phyloP scores from a whole-genome alignment of 2,797 vertebrate genomes.

The Rhinogobio ventralis region DNA sequence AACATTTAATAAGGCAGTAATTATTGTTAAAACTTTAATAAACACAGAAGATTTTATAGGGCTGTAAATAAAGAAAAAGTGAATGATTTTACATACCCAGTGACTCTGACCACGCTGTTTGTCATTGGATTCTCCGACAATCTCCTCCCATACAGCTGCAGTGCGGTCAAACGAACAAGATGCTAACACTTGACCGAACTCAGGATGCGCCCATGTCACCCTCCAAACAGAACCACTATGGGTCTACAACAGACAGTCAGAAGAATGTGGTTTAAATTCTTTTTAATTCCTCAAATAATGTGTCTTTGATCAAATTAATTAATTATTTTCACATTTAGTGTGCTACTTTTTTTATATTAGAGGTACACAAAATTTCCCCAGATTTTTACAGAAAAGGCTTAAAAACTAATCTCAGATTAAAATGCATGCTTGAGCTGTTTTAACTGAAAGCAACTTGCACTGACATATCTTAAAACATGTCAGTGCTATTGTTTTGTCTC shows the following conservation, averaged over 20 bases:
- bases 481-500: no score
- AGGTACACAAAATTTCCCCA: neutral
- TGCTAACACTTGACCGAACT: slow-evolving; percentile 96
- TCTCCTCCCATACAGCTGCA: slow-evolving; percentile 98
- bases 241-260: slow-evolving; percentile 75
- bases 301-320: neutral
- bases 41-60: no score
- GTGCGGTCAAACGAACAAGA: slow-evolving; percentile 97
- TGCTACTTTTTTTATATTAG: neutral
- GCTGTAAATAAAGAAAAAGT: neutral
- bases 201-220: slow-evolving; percentile 98
- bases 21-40: neutral
- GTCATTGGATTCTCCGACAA: slow-evolving; percentile 98
- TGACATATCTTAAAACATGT: neutral
- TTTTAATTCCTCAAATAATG: neutral
- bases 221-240: slow-evolving; percentile 98
- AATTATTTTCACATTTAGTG: neutral
- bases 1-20: neutral
- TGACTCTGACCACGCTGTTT: slow-evolving; percentile 97
- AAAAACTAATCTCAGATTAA: neutral
- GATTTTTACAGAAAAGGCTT: neutral
- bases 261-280: neutral
- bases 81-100: slow-evolving; percentile 83
- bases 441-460: no score
- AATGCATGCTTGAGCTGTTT: neutral